Percentiles rank a stretch among this genome's conserved stretches.
Evolutionary conservation across 2,888 invertebrate genomes (phyloP).

Genomic region (Parnassius apollo): DNA sequence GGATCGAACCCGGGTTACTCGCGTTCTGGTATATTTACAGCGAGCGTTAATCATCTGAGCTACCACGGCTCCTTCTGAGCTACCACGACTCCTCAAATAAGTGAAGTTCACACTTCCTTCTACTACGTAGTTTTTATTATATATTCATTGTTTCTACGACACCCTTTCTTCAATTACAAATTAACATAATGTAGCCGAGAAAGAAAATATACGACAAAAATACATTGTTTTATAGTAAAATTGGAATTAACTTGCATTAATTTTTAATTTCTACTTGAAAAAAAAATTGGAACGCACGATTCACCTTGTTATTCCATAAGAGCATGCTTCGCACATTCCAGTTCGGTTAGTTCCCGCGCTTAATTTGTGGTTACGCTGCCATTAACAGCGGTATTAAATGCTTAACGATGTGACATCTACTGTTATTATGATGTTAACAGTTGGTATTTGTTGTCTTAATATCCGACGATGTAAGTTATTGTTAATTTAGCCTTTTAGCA

Average conservation of each 20-base stretch:
- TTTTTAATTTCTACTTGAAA: neutral
- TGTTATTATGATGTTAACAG: conserved; percentile 36
- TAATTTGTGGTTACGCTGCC: conserved; percentile 37
- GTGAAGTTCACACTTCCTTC: no score
- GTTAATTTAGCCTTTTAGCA: conserved; percentile 1
- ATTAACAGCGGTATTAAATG: conserved; percentile 35
- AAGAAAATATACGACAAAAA: neutral
- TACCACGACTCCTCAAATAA: no score
- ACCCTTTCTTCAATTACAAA: no score
- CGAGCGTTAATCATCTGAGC: no score
- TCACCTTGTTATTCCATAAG: conserved; percentile 9
- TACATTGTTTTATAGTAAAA: no score
- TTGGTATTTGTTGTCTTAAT: conserved; percentile 6
- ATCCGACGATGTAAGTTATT: conserved; percentile 2
- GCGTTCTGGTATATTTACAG: no score
- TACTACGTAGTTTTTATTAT: no score
- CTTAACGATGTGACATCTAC: conserved; percentile 31
- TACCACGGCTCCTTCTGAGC: no score
- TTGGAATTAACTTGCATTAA: neutral
- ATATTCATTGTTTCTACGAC: no score
- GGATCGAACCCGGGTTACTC: no score
- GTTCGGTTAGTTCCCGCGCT: conserved; percentile 38
- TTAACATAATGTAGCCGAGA: neutral
- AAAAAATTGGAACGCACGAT: neutral
- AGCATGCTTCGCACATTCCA: conserved; percentile 43